Base-by-base conservation (phyloP, 2,113 vertebrate genomes). In the Burhinus bistriatus region DNA sequence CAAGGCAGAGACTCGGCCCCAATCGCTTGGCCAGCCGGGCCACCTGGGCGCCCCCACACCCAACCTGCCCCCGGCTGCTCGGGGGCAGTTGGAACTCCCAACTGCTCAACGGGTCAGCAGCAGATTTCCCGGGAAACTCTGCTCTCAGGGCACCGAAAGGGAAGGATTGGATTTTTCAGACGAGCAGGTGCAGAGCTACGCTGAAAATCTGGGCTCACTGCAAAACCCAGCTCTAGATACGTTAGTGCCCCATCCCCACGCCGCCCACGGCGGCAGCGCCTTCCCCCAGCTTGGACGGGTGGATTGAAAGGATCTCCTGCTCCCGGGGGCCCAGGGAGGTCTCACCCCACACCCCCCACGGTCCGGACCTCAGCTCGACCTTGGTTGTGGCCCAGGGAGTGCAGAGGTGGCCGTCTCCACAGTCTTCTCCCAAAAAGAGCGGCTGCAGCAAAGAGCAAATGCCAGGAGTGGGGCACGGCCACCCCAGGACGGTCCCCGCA, bases 381-480 rank as follows among this genome's bases (percentile, higher is more conserved):
- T 2, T 3, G 44, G 10, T 0, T 3, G 38, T 1, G 59, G 15
- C 49, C 0, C 21, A 3, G 69, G 51, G 51, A 4, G 20, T 0
- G 32, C 17, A 2, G 36, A 1, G 58, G 69, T 9, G 45, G 66
- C 57, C 7, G 5, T 12, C 20, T 42, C 72, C 52, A 16, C 3
- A 1, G 4, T 10, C 20, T 20, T n/a, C 65, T 52, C 72, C 84
- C 27, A 12, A 5, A 25, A 16, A 0, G 19, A 36, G 84, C 5
- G 29, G 71, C 73, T 16, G 32, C 66, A 12, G 64, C 25, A 1
- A 7, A 9, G 52, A 19, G 58, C 20, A 5, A 9, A 11, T 2
- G 11, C 64, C 14, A 2, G 36, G 47, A 9, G 64, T 12, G 4
- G 83, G 76, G 57, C 49, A 18, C 3, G 6, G 49, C 47, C 5